Evolutionary conservation across 2,113 vertebrate species (phyloP), one percentile per base, ranked within the genome.

Genomic region (Tiliqua scincoides): DNA sequence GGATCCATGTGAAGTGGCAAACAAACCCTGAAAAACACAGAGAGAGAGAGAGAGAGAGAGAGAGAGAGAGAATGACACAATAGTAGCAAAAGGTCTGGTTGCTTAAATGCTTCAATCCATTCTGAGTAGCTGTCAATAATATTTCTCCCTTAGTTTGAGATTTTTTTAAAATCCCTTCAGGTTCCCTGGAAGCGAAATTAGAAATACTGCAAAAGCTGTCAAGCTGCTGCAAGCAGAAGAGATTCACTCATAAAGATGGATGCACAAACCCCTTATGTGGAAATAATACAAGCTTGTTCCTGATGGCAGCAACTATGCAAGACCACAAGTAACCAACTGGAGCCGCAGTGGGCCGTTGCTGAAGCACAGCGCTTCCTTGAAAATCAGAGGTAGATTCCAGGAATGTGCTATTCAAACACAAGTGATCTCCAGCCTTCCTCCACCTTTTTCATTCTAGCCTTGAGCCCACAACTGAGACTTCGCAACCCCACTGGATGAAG

Each of bases 221-320:
- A 83, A 83, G 73, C 48, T 30, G 35, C 37, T 87, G 74, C 15
- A 35, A 78, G n/a, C 37, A 78, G 65, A 77, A 77, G 59, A 43
- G 48, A 57, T 87, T 87, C 72, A 57, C 57, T 82, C 71, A 82
- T 32, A 87, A 52, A 52, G 14, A 52, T 70, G 62, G 62, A 70
- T 62, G 35, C 48, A 82, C 72, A 68, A 57, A 57, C 37, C 63
- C 32, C 79, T 68, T 76, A 32, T 76, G 62, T 82, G 71, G 79
- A 76, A 82, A 67, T 76, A 87, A 82, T 59, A 61, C 37, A 59
- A 70, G 37, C 43, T 68, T 87, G 70, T 87, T 82, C 32, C 62
- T 87, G 43, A 68, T 67, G 20, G 59, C 35, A 18, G 61, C n/a
- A 67, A 86, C 32, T 76, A 59, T 21, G 43, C 71, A 80, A 81